Evolutionary conservation across 2,797 vertebrate species (phyloP).

Genomic region (Dryobates pubescens): DNA sequence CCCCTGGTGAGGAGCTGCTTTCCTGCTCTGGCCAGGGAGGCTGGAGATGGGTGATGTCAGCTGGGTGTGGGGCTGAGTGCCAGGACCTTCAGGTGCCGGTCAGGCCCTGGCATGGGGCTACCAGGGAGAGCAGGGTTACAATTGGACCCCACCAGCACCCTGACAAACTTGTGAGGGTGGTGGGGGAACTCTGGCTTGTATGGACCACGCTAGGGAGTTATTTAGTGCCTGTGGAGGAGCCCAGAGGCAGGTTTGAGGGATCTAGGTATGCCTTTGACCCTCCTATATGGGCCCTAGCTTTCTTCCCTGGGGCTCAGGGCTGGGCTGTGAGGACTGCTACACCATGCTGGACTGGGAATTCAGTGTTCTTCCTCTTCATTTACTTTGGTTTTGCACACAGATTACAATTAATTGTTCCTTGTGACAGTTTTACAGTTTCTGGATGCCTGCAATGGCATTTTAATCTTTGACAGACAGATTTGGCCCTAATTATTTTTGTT

Average conservation of each 20-base stretch:
- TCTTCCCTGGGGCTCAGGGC: not conserved
- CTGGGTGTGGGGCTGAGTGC: not conserved
- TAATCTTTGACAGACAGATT: not conserved
- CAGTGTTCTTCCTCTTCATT: not conserved
- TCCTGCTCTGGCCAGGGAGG: not conserved
- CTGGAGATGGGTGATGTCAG: no score
- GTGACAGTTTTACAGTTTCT: not conserved
- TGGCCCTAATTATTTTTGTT: not conserved
- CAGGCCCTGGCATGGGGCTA: not conserved
- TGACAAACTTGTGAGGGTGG: no score
- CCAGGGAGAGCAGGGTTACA: accelerated
- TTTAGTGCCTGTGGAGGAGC: not conserved
- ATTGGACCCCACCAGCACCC: not conserved
- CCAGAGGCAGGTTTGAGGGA: not conserved
- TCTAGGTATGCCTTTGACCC: accelerated
- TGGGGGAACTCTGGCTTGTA: not conserved
- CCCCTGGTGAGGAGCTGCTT: not conserved
- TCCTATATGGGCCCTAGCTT: not conserved
- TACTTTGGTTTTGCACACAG: not conserved
- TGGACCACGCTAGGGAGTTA: not conserved
- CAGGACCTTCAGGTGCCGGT: not conserved
- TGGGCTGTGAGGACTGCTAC: not conserved
- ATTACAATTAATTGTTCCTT: not conserved
- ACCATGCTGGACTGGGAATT: not conserved
- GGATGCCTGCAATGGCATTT: not conserved